Base-by-base conservation (phyloP, 2,797 vertebrate genomes). In the Buphagus erythrorhynchus region DNA sequence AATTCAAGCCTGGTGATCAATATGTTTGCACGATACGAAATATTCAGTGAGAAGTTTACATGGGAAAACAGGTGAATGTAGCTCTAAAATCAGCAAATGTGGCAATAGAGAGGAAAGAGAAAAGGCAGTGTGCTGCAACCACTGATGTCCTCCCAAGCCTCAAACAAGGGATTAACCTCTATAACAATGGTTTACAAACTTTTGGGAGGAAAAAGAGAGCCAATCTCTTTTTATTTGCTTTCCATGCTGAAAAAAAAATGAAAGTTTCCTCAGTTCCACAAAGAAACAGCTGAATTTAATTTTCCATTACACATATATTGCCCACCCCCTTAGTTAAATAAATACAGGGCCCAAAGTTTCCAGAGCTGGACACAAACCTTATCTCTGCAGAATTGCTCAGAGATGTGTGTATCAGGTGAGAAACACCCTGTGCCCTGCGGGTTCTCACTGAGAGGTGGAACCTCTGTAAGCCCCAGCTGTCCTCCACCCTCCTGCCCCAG, bases 161-260 rank as follows among this genome's bases (percentile, higher is more conserved):
- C 45, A 33, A 36, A 55, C 0, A 0, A 73, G 24, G 7, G 33
- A 45, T 81, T 79, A 73, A 51, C 21, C 16, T 29, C 11, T 49
- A 0, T 12, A 66, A 57, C 0, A 3, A 15, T 17, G 14, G n/a
- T n/a, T 86, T 74, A 68, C 25, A 77, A 63, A 51, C 20, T 66
- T 76, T 13, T 24, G 18, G 14, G 25, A 61, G 65, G 42, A 29
- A 57, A 77, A 29, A 29, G 43, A 45, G 15, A 55, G 40, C 13
- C 43, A 45, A 31, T 26, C n/a, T 26, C 16, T 67, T 80, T 65
- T 55, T 54, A 26, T 57, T 66, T 55, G 4, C 25, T 62, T 75
- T 11, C 49, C 28, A 8, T 2, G 0, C 8, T 26, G 25, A 48
- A 38, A 35, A 66, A 38, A n/a, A 28, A 24, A 24, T 13, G 1